phyloP scores from a whole-genome alignment of 1,140 invertebrate species.

The Rhyzopertha dominica region DNA sequence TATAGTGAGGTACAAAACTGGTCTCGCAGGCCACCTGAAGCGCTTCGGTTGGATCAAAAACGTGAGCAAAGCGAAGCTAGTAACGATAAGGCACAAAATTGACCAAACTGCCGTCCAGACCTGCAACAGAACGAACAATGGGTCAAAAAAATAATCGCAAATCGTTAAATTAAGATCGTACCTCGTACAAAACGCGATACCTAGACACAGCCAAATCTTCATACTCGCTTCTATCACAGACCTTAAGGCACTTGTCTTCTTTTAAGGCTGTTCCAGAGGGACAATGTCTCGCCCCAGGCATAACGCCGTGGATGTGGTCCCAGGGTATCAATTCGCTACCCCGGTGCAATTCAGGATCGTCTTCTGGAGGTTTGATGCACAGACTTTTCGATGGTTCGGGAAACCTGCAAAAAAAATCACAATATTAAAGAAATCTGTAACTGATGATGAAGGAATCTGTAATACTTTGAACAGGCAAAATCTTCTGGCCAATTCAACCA shows the following conservation, averaged over 20 bases:
- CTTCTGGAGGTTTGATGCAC: slow-evolving; percentile 33
- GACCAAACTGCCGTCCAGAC: slow-evolving; percentile 82
- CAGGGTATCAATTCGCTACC: slow-evolving; percentile 14
- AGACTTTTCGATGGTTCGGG: slow-evolving; percentile 38
- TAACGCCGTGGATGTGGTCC: slow-evolving; percentile 3
- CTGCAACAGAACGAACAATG: slow-evolving; percentile 52
- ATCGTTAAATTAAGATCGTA: no score
- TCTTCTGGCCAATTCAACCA: slow-evolving; percentile 70
- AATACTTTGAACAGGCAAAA: slow-evolving; percentile 71
- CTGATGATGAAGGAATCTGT: neutral
- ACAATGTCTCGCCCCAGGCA: neutral
- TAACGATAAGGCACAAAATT: slow-evolving; percentile 78
- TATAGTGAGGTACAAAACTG: slow-evolving; percentile 80
- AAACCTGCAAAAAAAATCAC: slow-evolving; percentile 48
- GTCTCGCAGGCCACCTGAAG: slow-evolving; percentile 79
- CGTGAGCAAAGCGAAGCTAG: slow-evolving; percentile 78
- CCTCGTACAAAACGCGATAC: no score
- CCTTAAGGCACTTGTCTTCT: slow-evolving; percentile 11
- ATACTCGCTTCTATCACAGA: neutral
- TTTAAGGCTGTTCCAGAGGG: no score
- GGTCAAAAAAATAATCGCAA: no score
- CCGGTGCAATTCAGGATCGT: slow-evolving; percentile 22
- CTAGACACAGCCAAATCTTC: no score
- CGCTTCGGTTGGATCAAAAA: slow-evolving; percentile 81
- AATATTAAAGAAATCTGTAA: slow-evolving; percentile 1